Percentiles rank a stretch among this genome's conserved stretches.
phyloP scores from a whole-genome alignment of 2,113 vertebrate species.

The Mesembrinibis cayennensis region DNA sequence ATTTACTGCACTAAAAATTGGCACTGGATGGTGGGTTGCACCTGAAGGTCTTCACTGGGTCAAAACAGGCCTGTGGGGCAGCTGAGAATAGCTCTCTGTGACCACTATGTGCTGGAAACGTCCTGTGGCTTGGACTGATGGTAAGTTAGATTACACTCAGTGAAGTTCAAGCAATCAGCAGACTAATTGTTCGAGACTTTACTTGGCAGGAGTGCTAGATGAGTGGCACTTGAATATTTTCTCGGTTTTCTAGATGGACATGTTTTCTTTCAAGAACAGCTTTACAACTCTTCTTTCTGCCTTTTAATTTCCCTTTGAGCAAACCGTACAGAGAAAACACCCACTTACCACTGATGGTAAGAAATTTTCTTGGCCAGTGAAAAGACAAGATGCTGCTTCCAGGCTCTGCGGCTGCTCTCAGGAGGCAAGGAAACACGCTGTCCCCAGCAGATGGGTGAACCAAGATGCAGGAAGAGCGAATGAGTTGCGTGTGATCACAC shows the following conservation, averaged over 20 bases:
- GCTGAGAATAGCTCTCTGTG: neutral
- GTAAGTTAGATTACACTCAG: neutral
- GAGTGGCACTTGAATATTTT: neutral
- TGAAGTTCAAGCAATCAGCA: neutral
- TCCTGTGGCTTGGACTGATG: neutral
- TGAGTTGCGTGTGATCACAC: neutral
- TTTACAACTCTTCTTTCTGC: constrained; percentile 29
- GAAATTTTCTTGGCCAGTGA: constrained; percentile 47
- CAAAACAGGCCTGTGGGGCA: neutral
- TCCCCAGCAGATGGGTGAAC: constrained; percentile 25
- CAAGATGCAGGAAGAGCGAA: neutral
- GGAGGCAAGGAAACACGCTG: neutral
- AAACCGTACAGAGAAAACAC: neutral
- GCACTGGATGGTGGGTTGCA: neutral
- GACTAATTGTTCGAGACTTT: neutral
- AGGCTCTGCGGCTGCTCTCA: neutral
- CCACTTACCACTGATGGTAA: constrained; percentile 27
- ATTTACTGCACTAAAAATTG: neutral
- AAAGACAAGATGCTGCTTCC: constrained; percentile 30
- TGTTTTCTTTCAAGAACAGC: constrained; percentile 9
- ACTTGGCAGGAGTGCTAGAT: neutral
- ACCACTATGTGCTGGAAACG: neutral
- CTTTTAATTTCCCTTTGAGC: constrained; percentile 15
- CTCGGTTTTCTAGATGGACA: neutral
- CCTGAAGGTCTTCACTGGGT: neutral